Evolutionary conservation across 2,888 invertebrate genomes (phyloP).

Genomic region (Cantharis lateralis): DNA sequence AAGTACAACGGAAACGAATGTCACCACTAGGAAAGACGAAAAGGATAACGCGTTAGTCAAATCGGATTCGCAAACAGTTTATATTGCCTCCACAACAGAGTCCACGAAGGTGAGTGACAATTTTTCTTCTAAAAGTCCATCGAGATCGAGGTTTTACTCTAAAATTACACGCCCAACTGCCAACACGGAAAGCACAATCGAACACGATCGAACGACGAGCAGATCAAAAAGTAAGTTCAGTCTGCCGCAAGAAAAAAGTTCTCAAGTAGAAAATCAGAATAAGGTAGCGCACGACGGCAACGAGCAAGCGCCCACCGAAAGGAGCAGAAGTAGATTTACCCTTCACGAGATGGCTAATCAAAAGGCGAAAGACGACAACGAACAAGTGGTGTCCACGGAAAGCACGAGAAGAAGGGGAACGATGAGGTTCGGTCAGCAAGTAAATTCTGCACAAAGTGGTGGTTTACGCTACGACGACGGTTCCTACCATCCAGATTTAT

Average conservation of each 20-base stretch:
- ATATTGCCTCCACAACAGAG: constrained; percentile 44
- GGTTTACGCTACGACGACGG: constrained; percentile 31
- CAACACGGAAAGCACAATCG: constrained; percentile 1
- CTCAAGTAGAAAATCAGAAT: background rate
- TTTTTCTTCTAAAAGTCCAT: constrained; percentile 21
- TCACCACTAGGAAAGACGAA: background rate
- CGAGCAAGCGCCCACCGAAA: background rate
- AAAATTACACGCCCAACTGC: background rate
- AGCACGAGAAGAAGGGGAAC: constrained; percentile 8
- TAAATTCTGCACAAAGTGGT: constrained; percentile 37
- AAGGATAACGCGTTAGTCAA: background rate
- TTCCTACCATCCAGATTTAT: constrained; percentile 38
- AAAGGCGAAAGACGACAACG: background rate
- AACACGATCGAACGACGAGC: constrained; percentile 3
- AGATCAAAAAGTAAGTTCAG: background rate
- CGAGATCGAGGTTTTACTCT: constrained; percentile 12
- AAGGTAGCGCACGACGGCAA: background rate
- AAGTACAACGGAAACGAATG: background rate
- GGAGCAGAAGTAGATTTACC: background rate
- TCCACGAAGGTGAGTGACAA: constrained; percentile 59
- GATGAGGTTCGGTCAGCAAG: constrained; percentile 2
- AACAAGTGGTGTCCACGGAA: background rate
- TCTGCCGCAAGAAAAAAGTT: background rate
- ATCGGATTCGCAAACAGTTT: constrained; percentile 21
- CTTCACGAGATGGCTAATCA: background rate